Evolutionary conservation across 2,113 vertebrate genomes (phyloP).

Genomic region (Emydura subglobosa): DNA sequence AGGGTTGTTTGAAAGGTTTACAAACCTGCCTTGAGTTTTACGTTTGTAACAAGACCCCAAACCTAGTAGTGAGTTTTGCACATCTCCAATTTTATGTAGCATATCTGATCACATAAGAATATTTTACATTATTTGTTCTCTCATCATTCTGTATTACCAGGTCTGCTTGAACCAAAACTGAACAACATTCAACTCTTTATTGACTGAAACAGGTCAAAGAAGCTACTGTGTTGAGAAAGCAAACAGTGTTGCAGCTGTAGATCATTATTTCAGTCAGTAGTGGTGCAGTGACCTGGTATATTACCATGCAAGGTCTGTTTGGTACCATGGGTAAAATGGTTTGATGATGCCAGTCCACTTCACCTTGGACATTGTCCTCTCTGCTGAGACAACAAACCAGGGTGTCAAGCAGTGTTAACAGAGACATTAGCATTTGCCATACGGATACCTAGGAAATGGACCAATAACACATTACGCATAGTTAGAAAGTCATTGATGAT

Average conservation of each 20-base stretch:
- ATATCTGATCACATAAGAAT: neutral
- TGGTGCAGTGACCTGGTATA: neutral
- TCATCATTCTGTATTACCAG: neutral
- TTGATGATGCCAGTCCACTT: neutral
- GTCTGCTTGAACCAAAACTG: neutral
- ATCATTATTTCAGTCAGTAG: neutral
- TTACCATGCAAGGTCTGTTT: neutral
- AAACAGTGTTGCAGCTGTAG: neutral
- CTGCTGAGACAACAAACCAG: neutral
- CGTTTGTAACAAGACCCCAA: neutral
- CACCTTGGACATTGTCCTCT: neutral
- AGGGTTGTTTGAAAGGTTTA: neutral
- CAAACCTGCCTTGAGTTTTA: neutral
- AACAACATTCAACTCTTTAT: neutral
- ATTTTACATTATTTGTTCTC: neutral
- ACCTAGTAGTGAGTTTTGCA: neutral
- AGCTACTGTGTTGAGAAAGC: neutral
- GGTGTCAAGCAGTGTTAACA: neutral
- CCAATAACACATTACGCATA: conserved; percentile 65
- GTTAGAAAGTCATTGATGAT: conserved; percentile 64
- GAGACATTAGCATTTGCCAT: conserved; percentile 48
- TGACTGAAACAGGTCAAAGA: neutral
- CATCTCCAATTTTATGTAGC: neutral
- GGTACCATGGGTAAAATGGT: neutral
- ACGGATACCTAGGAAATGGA: conserved; percentile 61